Evolutionary conservation across 2,113 vertebrate species (phyloP).

Genomic region (Rhabdomys dilectus): DNA sequence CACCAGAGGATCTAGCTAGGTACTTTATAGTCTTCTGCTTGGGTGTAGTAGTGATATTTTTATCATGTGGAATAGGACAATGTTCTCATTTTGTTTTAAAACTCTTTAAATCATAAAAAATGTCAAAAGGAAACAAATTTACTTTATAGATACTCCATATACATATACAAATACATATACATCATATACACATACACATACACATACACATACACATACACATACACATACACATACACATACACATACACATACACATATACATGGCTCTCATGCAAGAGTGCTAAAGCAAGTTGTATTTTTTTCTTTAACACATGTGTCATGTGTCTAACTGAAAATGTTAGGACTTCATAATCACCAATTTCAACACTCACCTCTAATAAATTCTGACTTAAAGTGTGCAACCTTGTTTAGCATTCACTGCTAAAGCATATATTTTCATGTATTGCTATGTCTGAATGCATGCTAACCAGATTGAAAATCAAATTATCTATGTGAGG

Average conservation of each 20-base stretch:
- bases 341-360: conserved; percentile 76
- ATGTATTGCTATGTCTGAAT: conserved; percentile 91
- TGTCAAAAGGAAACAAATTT: conserved; percentile 21
- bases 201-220: neutral
- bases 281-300: conserved; percentile 10
- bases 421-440: conserved; percentile 91
- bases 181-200: neutral
- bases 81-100: neutral
- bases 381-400: conserved; percentile 90
- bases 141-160: neutral
- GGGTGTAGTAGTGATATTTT: neutral
- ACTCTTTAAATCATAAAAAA: conserved; percentile 45
- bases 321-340: conserved; percentile 73
- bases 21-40: neutral
- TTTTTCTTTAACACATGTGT: conserved; percentile 56
- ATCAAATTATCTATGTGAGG: conserved; percentile 93
- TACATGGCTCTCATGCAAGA: neutral
- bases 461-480: conserved; percentile 89
- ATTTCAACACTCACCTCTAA: conserved; percentile 87
- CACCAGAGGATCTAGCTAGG: neutral
- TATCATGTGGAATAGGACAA: neutral
- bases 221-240: neutral
- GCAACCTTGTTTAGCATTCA: conserved; percentile 92
- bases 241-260: neutral
- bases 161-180: neutral